A percentile compares a stretch with the other conserved stretches of the same genome.
These are phyloP conservation scores for Sebastes elongatus DNA, from an alignment of 2,797 vertebrate genomes.

Conservation along the genomic window DNA sequence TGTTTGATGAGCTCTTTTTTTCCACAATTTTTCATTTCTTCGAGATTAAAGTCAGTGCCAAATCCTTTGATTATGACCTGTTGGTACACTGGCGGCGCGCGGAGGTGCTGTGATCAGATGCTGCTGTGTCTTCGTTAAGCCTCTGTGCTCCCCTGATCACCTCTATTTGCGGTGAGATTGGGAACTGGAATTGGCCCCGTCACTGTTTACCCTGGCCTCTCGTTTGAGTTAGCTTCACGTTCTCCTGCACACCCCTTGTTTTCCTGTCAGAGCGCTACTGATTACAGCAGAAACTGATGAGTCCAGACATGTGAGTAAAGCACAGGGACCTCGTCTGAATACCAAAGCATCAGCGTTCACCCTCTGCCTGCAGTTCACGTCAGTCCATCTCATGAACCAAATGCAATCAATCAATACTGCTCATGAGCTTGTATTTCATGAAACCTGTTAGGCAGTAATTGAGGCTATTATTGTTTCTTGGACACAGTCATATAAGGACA, in stretches of 20 bases:
- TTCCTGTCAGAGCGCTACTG: constrained; percentile 68
- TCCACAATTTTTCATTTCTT: constrained; percentile 24
- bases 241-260: constrained; percentile 64
- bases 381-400: background rate
- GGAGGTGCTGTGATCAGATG: constrained; percentile 61
- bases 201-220: constrained; percentile 74
- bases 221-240: constrained; percentile 71
- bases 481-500: background rate
- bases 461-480: background rate
- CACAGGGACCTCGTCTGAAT: constrained; percentile 54
- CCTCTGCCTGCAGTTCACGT: constrained; percentile 1
- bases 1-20: constrained; percentile 48
- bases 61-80: constrained; percentile 50
- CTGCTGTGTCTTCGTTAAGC: constrained; percentile 72
- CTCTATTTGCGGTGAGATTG: constrained; percentile 74
- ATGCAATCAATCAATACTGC: background rate
- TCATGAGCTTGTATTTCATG: background rate
- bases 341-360: constrained; percentile 38
- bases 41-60: constrained; percentile 51
- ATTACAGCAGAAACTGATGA: constrained; percentile 74
- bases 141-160: constrained; percentile 62
- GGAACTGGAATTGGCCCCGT: constrained; percentile 74
- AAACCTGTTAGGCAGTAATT: background rate
- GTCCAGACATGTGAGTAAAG: constrained; percentile 75
- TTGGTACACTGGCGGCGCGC: constrained; percentile 9